Evolutionary conservation across 2,113 vertebrate genomes (phyloP).

Genomic region (Limanda limanda): DNA sequence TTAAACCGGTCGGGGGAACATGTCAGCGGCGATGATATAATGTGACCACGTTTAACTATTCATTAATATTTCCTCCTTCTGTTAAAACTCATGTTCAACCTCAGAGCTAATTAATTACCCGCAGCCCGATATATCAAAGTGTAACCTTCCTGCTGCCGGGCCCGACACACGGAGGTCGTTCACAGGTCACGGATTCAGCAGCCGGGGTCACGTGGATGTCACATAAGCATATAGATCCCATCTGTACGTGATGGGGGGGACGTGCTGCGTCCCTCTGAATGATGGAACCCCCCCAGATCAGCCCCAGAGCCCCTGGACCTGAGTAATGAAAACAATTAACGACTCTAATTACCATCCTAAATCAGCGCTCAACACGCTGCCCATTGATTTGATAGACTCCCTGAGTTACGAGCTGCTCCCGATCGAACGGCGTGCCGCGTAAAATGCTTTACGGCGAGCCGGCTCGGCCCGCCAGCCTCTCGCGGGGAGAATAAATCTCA

Average conservation of each 20-base stretch:
- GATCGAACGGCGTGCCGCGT: slow-evolving; percentile 57
- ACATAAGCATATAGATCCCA: slow-evolving; percentile 25
- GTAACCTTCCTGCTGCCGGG: slow-evolving; percentile 18
- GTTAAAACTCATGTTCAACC: slow-evolving; percentile 54
- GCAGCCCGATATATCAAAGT: slow-evolving; percentile 22
- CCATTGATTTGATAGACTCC: slow-evolving; percentile 78
- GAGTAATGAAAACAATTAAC: slow-evolving; percentile 84
- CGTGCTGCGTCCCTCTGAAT: slow-evolving; percentile 15
- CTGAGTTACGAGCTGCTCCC: slow-evolving; percentile 73
- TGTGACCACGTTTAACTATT: slow-evolving; percentile 10
- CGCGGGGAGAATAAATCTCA: slow-evolving; percentile 76
- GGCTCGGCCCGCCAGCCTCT: slow-evolving; percentile 68
- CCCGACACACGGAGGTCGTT: slow-evolving; percentile 42
- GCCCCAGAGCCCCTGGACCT: slow-evolving; percentile 36
- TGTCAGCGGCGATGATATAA: slow-evolving; percentile 21
- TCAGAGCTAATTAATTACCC: slow-evolving; percentile 56
- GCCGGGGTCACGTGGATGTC: slow-evolving; percentile 14
- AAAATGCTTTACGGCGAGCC: slow-evolving; percentile 71
- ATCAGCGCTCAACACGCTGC: slow-evolving; percentile 75
- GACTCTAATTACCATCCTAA: slow-evolving; percentile 79
- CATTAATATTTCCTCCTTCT: slow-evolving; percentile 39
- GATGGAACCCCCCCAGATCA: slow-evolving; percentile 30
- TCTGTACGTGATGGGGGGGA: slow-evolving; percentile 35
- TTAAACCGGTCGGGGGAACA: slow-evolving; percentile 9
- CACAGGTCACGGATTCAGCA: slow-evolving; percentile 39